Conservation (phyloP, 2,888 invertebrate species). For the Sminthurinus aureus region DNA sequence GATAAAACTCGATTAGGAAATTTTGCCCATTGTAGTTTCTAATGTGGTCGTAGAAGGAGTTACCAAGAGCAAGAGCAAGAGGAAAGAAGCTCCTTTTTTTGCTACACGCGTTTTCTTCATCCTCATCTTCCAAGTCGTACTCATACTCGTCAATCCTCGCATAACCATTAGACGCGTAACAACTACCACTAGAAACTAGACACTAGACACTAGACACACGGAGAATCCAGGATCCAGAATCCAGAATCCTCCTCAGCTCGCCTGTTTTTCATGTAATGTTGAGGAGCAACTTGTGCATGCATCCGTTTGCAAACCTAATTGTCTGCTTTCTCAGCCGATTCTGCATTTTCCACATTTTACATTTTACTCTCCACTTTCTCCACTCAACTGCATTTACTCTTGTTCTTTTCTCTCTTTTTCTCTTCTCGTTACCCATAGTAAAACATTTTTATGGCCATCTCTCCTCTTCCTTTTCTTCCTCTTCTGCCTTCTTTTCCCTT, state of each 20-base stretch:
- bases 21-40: constrained; percentile 27
- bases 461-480: background rate
- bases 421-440: background rate
- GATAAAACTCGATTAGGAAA: constrained; percentile 28
- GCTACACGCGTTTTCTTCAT: no score
- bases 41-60: constrained; percentile 17
- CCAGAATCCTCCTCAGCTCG: background rate
- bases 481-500: no score
- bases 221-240: no score
- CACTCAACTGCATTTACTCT: background rate
- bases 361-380: background rate
- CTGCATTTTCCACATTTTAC: background rate
- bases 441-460: constrained; percentile 7
- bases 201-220: no score
- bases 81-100: background rate
- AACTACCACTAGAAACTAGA: background rate
- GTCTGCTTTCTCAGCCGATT: constrained; percentile 1
- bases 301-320: constrained; percentile 13
- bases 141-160: background rate
- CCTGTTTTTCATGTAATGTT: background rate
- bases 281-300: no score
- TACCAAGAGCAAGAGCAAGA: background rate
- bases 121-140: background rate
- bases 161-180: constrained; percentile 7
- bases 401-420: background rate